Conservation (phyloP, 2,797 vertebrate genomes). For the Pseudochromis fuscus region DNA sequence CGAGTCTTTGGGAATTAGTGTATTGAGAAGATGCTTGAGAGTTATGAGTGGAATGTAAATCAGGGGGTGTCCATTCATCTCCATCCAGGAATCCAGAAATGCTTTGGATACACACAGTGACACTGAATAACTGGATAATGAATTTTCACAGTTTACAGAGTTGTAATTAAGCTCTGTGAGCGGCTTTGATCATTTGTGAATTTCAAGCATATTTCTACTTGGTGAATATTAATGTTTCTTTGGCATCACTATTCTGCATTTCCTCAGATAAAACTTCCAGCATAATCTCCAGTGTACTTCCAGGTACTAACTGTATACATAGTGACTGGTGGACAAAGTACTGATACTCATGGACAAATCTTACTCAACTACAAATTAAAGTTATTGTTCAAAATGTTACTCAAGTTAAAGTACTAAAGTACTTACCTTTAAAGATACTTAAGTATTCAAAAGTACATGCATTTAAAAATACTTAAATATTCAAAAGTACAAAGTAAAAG, state of each 20-base stretch:
- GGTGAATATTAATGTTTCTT: background rate
- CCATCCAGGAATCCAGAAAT: background rate
- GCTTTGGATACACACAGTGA: slow-evolving; percentile 8
- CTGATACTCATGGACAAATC: too few relatives aligned
- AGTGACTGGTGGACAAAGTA: too few relatives aligned
- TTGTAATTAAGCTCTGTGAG: slow-evolving; percentile 8
- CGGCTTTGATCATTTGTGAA: slow-evolving; percentile 7
- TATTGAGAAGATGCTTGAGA: slow-evolving; percentile 4
- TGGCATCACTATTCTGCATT: background rate
- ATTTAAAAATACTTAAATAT: too few relatives aligned
- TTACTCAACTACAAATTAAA: too few relatives aligned
- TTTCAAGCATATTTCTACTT: background rate
- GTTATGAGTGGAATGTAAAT: slow-evolving; percentile 13
- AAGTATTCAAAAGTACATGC: too few relatives aligned
- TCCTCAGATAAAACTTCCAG: too few relatives aligned
- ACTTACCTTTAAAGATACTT: too few relatives aligned
- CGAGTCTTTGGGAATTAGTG: slow-evolving; percentile 27
- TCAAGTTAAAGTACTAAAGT: too few relatives aligned
- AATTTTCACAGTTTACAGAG: slow-evolving; percentile 6
- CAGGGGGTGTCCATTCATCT: background rate
- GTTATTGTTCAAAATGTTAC: too few relatives aligned
- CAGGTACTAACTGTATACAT: background rate
- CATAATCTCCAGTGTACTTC: background rate
- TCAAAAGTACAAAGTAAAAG: too few relatives aligned
- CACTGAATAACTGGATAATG: slow-evolving; percentile 7